Conservation (phyloP, 2,797 vertebrate genomes). For the Urophycis tenuis region DNA sequence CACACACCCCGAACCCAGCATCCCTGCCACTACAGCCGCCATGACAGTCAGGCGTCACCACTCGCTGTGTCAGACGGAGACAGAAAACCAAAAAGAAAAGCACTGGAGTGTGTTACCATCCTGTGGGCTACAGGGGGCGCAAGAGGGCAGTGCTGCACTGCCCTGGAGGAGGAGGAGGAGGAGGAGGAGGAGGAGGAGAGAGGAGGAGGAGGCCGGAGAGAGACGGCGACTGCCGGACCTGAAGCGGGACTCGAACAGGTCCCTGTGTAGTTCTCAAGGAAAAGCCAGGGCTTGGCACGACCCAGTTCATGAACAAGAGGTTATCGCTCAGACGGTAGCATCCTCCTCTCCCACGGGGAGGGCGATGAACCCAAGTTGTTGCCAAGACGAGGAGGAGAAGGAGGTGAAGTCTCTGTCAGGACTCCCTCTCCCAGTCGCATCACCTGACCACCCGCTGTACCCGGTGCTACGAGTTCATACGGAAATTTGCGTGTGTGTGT, state of each 20-base stretch:
- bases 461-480: slow-evolving; percentile 56
- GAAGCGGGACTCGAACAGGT: neutral
- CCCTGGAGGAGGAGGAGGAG: slow-evolving; percentile 35
- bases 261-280: slow-evolving; percentile 35
- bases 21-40: slow-evolving; percentile 27
- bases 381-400: slow-evolving; percentile 15
- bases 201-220: slow-evolving; percentile 31
- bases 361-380: slow-evolving; percentile 33
- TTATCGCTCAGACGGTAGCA: slow-evolving; percentile 53
- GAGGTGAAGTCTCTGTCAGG: slow-evolving; percentile 42
- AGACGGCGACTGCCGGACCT: slow-evolving; percentile 22
- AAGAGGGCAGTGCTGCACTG: slow-evolving; percentile 47
- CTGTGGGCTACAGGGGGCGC: slow-evolving; percentile 49
- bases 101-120: slow-evolving; percentile 63
- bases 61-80: slow-evolving; percentile 40
- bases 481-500: slow-evolving; percentile 24
- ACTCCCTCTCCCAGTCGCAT: slow-evolving; percentile 52
- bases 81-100: slow-evolving; percentile 38
- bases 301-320: slow-evolving; percentile 49
- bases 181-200: neutral
- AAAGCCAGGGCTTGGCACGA: slow-evolving; percentile 9
- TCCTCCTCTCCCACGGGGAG: slow-evolving; percentile 46
- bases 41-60: slow-evolving; percentile 45
- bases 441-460: slow-evolving; percentile 54
- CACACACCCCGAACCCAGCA: slow-evolving; percentile 48